Evolutionary conservation across 2,113 vertebrate species (phyloP), one percentile per base, ranked within the genome.

Genomic region (Heterotilapia buettikoferi): DNA sequence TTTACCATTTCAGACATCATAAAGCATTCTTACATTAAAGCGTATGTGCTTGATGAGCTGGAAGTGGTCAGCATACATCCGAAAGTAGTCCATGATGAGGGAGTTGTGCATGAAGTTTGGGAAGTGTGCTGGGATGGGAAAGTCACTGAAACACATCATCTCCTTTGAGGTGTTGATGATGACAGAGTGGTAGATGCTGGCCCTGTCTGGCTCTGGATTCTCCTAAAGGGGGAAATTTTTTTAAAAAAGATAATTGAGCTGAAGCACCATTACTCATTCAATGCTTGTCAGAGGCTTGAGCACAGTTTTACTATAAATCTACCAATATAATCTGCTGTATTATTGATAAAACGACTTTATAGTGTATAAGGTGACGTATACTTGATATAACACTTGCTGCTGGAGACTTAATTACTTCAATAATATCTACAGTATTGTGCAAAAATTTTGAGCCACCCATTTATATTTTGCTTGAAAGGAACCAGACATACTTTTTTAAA

Each of bases 121-220:
- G 86, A 95, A 99, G 66, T 98, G 91, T 0, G 95, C 97, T 0
- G 98, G 98, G 47, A 98, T 97, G 52, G 97, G 98, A 40, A 96
- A 99, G 91, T 99, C 98, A 2, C 98, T 99, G 97, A 93, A 99
- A 92, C 97, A 98, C 38, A 38, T 38, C 98, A 98, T 98, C 94
- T 99, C 98, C 90, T 99, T 99, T 90, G 98, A 99, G 26, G 98
- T 97, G 93, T 99, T 99, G 96, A 98, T 98, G 93, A 98, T 96
- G 89, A 99, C 95, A 0, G 98, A 99, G 59, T 95, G 94, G 78
- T 99, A 99, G 94, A 99, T 99, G 88, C 98, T 99, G 92, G 98
- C 97, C 2, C 96, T 89, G 83, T 96, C 97, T 3, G 97, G 78
- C 83, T 98, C 97, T 0, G 96, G 95, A 38, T 93, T 95, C 87